A percentile compares a stretch with the other conserved stretches of the same genome.
Evolutionary conservation across 2,888 invertebrate genomes (phyloP).

Genomic region (Lasioglossum calceatum): DNA sequence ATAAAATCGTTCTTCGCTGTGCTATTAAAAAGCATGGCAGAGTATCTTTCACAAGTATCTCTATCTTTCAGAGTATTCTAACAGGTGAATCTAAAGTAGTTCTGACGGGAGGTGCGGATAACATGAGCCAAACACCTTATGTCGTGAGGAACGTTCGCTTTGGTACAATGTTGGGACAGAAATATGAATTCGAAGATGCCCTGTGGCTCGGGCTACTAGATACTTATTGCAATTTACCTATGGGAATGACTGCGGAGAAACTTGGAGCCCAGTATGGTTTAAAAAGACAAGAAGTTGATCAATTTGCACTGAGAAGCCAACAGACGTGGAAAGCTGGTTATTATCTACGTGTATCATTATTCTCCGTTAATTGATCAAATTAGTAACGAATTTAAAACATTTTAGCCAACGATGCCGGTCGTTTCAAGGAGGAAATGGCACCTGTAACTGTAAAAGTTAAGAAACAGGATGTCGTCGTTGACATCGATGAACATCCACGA

Average conservation of each 20-base stretch:
- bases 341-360: slow-evolving; percentile 9
- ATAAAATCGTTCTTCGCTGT: background rate
- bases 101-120: slow-evolving; percentile 96
- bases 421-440: slow-evolving; percentile 95
- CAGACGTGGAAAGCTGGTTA: slow-evolving; percentile 93
- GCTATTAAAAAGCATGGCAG: background rate
- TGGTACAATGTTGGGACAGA: slow-evolving; percentile 93
- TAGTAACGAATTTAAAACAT: slow-evolving; percentile 1
- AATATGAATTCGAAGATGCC: slow-evolving; percentile 93
- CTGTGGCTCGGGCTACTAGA: slow-evolving; percentile 96
- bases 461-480: slow-evolving; percentile 91
- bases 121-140: slow-evolving; percentile 97
- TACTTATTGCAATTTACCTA: slow-evolving; percentile 94
- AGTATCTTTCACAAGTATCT: background rate
- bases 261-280: slow-evolving; percentile 94
- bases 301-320: slow-evolving; percentile 94
- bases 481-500: slow-evolving; percentile 96
- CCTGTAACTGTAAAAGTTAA: slow-evolving; percentile 94
- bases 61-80: slow-evolving; percentile 90
- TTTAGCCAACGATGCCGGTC: slow-evolving; percentile 93
- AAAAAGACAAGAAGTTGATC: slow-evolving; percentile 93
- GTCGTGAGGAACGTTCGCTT: slow-evolving; percentile 94
- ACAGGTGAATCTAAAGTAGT: slow-evolving; percentile 94
- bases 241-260: slow-evolving; percentile 98
- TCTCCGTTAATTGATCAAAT: background rate